A percentile compares a stretch with the other conserved stretches of the same genome.
Evolutionary conservation across 2,113 vertebrate species (phyloP).

Genomic region (Thryonomys swinderianus): DNA sequence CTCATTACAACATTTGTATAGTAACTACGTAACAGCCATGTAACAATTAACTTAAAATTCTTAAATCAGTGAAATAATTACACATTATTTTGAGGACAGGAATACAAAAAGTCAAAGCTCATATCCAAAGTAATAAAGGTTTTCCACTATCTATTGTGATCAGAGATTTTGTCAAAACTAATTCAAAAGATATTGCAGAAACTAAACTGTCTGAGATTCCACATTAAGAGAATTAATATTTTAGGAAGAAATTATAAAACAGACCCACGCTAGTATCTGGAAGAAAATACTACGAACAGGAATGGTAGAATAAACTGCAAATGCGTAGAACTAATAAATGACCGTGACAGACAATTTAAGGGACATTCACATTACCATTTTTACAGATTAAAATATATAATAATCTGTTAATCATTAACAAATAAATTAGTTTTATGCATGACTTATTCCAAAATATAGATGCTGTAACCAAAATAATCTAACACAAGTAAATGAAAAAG

Average conservation of each 20-base stretch:
- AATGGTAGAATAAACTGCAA: neutral
- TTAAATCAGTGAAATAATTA: conserved; percentile 3
- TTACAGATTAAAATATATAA: neutral
- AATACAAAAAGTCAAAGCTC: neutral
- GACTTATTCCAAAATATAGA: neutral
- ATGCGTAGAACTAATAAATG: neutral
- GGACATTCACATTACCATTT: neutral
- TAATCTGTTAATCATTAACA: neutral
- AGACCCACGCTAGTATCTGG: neutral
- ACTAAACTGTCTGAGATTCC: conserved; percentile 74
- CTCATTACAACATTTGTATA: neutral
- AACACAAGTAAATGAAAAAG: neutral
- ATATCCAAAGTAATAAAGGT: neutral
- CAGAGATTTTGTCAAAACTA: conserved; percentile 41
- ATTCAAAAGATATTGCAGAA: conserved; percentile 73
- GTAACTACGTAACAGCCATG: neutral
- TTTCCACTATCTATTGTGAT: neutral
- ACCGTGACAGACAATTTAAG: neutral
- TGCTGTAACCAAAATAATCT: neutral
- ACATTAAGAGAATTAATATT: conserved; percentile 79
- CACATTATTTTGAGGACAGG: neutral
- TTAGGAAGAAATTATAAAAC: conserved; percentile 74
- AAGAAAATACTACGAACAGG: neutral
- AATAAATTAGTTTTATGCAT: neutral
- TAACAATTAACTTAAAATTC: neutral